A percentile compares a stretch with the other conserved stretches of the same genome.
phyloP scores from a whole-genome alignment of 2,113 vertebrate species.

The Rafetus swinhoei region DNA sequence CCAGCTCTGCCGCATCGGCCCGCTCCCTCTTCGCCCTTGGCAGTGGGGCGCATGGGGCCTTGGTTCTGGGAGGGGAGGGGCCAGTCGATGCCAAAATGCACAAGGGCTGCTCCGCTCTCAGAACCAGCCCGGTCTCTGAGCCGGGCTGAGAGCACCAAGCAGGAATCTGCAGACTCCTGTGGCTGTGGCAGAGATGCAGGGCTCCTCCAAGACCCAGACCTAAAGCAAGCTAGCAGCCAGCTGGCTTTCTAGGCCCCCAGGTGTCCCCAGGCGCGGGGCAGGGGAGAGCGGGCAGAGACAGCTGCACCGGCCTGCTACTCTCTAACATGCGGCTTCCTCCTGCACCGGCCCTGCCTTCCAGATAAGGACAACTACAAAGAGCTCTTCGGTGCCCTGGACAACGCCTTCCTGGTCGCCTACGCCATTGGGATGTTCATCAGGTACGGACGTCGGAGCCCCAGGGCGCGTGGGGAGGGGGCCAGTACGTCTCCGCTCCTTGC shows the following conservation, averaged over 20 bases:
- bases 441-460: constrained; percentile 65
- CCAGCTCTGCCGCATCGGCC: not conserved
- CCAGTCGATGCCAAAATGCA: no score
- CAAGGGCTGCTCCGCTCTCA: no score
- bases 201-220: not conserved
- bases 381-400: constrained; percentile 91
- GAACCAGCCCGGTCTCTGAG: not conserved
- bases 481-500: not conserved
- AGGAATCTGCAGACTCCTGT: not conserved
- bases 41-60: no score
- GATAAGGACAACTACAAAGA: constrained; percentile 92
- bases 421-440: constrained; percentile 98
- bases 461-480: not conserved
- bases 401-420: constrained; percentile 94
- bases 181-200: not conserved
- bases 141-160: not conserved
- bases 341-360: constrained; percentile 57
- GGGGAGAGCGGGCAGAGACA: not conserved
- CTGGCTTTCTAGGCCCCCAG: no score
- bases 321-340: not conserved
- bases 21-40: not conserved
- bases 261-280: not conserved
- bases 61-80: no score
- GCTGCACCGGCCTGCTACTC: not conserved
- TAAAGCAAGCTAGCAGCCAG: not conserved